Percentiles rank a stretch among this genome's conserved stretches.
These are phyloP conservation scores for Trachymyrmex septentrionalis DNA, from an alignment of 1,140 invertebrate genomes.

Conservation along the genomic window DNA sequence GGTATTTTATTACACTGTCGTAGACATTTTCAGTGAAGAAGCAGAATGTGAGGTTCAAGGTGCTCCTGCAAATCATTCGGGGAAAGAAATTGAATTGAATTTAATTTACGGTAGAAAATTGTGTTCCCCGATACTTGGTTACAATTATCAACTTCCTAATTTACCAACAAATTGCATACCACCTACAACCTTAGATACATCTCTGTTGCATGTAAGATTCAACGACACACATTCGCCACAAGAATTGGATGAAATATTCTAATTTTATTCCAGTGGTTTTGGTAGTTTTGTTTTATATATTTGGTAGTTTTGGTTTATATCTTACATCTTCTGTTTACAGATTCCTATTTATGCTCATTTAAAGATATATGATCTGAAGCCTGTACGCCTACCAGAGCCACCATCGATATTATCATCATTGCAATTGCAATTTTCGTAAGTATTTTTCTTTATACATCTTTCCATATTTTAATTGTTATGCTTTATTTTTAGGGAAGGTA, in stretches of 20 bases:
- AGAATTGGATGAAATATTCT: neutral
- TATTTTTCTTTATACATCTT: neutral
- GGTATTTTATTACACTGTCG: neutral
- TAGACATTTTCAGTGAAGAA: constrained; percentile 9
- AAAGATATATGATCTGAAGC: constrained; percentile 75
- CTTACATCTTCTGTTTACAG: constrained; percentile 64
- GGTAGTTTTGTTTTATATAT: neutral
- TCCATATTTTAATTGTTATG: neutral
- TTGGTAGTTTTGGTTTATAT: neutral
- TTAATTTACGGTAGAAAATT: constrained; percentile 45
- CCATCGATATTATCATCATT: constrained; percentile 67
- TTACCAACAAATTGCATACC: constrained; percentile 57
- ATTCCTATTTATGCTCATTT: constrained; percentile 81
- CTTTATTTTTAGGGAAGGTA: constrained; percentile 37
- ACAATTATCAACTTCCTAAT: constrained; percentile 66
- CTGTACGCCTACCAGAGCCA: constrained; percentile 71
- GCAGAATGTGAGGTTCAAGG: neutral
- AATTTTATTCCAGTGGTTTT: neutral
- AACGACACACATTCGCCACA: neutral
- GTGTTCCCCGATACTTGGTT: constrained; percentile 71
- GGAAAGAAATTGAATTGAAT: neutral
- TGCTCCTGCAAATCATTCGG: neutral
- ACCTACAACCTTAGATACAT: constrained; percentile 73
- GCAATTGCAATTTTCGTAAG: constrained; percentile 57
- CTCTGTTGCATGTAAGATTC: constrained; percentile 77